These are phyloP conservation scores for Leptinotarsa undecemlineata DNA, from an alignment of 1,140 invertebrate species.

Conservation along the genomic window DNA sequence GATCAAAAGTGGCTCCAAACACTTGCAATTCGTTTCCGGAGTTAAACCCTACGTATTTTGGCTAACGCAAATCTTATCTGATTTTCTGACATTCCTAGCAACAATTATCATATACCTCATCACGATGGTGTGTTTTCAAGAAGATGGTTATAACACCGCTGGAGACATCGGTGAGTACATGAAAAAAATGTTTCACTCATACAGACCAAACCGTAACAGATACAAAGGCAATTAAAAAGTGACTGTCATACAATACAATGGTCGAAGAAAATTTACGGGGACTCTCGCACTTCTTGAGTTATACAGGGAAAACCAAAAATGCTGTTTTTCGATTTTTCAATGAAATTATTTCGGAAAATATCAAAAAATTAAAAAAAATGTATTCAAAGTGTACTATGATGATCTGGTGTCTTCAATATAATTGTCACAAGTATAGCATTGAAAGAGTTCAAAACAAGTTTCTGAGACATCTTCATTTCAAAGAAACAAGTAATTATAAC, in stretches of 20 bases:
- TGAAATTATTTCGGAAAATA: no score
- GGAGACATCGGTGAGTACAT: conserved; percentile 57
- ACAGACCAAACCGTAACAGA: background rate
- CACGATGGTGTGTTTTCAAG: conserved; percentile 63
- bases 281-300: background rate
- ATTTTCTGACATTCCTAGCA: conserved; percentile 67
- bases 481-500: no score
- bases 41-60: conserved; percentile 73
- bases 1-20: conserved; percentile 63
- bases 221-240: background rate
- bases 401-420: no score
- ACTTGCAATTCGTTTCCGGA: conserved; percentile 75
- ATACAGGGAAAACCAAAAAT: background rate
- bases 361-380: no score
- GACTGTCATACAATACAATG: background rate
- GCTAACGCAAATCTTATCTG: conserved; percentile 73
- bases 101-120: conserved; percentile 59
- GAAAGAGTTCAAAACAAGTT: no score
- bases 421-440: no score
- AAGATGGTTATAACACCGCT: conserved; percentile 59
- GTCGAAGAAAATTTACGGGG: background rate
- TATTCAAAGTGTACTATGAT: no score
- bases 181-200: background rate
- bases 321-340: background rate
- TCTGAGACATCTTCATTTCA: no score